Evolutionary conservation across 2,113 vertebrate genomes (phyloP).

Genomic region (Verasper variegatus): DNA sequence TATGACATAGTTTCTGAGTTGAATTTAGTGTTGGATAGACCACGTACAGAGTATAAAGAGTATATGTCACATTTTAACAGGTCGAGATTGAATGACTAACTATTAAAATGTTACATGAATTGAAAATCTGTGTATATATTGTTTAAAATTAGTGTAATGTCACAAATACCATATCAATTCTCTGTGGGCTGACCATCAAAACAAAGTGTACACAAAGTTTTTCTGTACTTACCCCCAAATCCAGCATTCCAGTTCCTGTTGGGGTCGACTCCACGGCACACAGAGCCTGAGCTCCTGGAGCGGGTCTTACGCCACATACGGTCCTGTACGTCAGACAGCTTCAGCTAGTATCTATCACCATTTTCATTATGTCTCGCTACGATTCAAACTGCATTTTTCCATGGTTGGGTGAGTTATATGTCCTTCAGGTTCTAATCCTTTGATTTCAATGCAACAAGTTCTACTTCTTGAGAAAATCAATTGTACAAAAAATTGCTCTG

Average conservation of each 20-base stretch:
- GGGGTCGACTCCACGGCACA: conserved; percentile 88
- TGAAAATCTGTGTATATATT: too few relatives aligned
- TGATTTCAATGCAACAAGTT: neutral
- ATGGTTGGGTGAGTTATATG: neutral
- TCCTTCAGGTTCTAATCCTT: neutral
- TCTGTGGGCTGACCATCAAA: too few relatives aligned
- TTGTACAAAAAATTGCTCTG: too few relatives aligned
- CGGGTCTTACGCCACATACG: conserved; percentile 97
- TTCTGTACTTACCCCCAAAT: conserved; percentile 85
- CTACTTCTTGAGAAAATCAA: neutral
- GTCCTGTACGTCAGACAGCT: conserved; percentile 78
- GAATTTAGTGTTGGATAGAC: too few relatives aligned
- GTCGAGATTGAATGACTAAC: too few relatives aligned
- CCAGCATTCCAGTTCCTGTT: conserved; percentile 94
- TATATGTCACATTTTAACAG: too few relatives aligned
- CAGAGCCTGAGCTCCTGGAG: conserved; percentile 67
- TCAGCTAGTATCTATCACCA: neutral
- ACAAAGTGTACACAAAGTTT: neutral
- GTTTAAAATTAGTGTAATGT: too few relatives aligned
- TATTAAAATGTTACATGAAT: too few relatives aligned
- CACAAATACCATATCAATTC: too few relatives aligned
- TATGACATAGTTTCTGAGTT: too few relatives aligned
- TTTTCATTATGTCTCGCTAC: neutral
- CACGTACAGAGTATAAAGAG: too few relatives aligned
- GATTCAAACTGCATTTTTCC: neutral